A percentile compares a stretch with the other conserved stretches of the same genome.
Conservation (phyloP, 2,888 invertebrate species). For the Galeopsomyia nigrocyanea region DNA sequence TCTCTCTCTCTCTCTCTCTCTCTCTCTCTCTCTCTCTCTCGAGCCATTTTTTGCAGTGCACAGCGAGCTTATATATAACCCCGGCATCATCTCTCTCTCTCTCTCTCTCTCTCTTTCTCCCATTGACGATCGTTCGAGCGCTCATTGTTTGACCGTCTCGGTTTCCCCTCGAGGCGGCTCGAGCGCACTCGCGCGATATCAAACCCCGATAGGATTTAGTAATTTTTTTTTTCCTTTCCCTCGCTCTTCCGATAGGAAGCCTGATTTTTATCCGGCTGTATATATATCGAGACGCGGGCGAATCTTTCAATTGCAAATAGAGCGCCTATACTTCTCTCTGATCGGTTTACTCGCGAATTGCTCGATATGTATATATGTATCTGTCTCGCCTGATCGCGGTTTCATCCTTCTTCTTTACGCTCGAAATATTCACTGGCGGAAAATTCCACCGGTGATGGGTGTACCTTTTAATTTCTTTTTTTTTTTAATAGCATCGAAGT, state of each 20-base stretch:
- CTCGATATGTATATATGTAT: not conserved
- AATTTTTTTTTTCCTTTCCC: slow-evolving; percentile 53
- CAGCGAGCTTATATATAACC: no score
- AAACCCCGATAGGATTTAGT: slow-evolving; percentile 60
- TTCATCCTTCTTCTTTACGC: no score
- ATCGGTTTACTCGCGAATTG: slow-evolving; percentile 32
- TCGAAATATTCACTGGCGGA: no score
- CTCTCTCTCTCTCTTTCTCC: not conserved
- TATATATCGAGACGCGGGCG: not conserved
- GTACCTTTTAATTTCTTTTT: no score
- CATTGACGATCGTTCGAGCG: not conserved
- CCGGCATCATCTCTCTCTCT: not conserved
- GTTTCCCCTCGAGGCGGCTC: not conserved
- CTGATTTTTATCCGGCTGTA: slow-evolving; percentile 40
- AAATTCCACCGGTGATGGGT: no score
- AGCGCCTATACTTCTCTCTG: not conserved
- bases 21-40: not conserved
- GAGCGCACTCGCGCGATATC: slow-evolving; percentile 57
- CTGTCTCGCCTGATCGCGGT: no score
- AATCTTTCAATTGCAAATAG: slow-evolving; percentile 36
- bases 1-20: not conserved
- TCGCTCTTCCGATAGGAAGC: slow-evolving; percentile 14
- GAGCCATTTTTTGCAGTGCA: no score
- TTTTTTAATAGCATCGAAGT: no score
- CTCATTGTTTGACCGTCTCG: slow-evolving; percentile 24